These are phyloP conservation scores for Prionace glauca DNA, from an alignment of 2,797 vertebrate species.

Conservation along the genomic window DNA sequence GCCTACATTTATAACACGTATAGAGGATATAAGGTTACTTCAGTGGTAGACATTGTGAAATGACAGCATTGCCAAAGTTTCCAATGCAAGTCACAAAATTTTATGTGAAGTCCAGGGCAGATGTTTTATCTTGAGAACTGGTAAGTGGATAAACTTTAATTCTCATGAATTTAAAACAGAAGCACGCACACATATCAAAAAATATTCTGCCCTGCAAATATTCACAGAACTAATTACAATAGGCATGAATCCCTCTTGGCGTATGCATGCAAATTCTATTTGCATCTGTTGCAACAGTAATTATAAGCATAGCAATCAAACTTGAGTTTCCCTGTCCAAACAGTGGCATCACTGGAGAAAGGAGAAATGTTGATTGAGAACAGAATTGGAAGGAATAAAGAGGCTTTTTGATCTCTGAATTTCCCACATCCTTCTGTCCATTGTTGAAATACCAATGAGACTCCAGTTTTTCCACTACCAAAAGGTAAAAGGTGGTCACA, in stretches of 20 bases:
- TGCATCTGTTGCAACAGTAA: neutral
- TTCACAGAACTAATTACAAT: neutral
- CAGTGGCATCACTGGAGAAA: neutral
- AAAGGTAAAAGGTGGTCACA: neutral
- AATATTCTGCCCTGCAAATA: neutral
- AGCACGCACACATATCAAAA: neutral
- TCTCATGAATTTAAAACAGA: neutral
- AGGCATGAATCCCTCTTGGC: neutral
- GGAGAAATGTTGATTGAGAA: neutral
- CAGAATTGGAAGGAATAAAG: neutral
- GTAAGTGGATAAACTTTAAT: neutral
- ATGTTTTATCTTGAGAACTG: neutral
- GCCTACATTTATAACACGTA: constrained; percentile 4
- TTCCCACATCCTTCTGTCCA: neutral
- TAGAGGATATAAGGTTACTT: constrained; percentile 28
- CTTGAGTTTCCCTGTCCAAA: neutral
- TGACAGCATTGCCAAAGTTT: neutral
- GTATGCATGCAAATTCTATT: neutral
- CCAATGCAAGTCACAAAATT: neutral
- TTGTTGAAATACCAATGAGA: neutral
- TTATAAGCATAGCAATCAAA: neutral
- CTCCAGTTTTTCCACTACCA: neutral
- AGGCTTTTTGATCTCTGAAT: neutral
- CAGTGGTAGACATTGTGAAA: neutral
- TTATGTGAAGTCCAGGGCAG: neutral